Evolutionary conservation across 2,113 vertebrate genomes (phyloP).

Genomic region (Esox niger): DNA sequence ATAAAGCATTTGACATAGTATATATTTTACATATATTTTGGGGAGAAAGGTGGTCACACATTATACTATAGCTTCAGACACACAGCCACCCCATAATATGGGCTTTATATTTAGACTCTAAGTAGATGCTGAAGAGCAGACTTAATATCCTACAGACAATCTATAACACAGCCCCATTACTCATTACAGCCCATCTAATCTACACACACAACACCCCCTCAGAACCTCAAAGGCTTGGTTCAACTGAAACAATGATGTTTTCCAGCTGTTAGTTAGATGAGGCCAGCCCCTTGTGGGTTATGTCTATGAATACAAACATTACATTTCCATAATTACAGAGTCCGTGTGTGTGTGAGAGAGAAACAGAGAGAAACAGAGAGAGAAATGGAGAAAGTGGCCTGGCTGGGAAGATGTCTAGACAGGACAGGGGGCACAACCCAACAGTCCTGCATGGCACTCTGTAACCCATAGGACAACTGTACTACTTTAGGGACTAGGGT

Average conservation of each 20-base stretch:
- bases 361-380: no score
- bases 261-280: slow-evolving; percentile 79
- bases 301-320: slow-evolving; percentile 93
- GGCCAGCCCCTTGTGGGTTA: slow-evolving; percentile 84
- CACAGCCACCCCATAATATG: slow-evolving; percentile 35
- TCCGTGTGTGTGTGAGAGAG: no score
- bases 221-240: slow-evolving; percentile 56
- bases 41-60: slow-evolving; percentile 24
- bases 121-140: slow-evolving; percentile 20
- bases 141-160: slow-evolving; percentile 40
- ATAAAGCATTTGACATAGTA: not conserved
- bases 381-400: no score
- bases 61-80: slow-evolving; percentile 17
- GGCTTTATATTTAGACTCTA: not conserved
- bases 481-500: slow-evolving; percentile 27
- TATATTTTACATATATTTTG: no score
- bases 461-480: no score
- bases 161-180: slow-evolving; percentile 18
- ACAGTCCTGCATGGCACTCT: slow-evolving; percentile 39
- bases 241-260: slow-evolving; percentile 77
- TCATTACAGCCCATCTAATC: slow-evolving; percentile 34
- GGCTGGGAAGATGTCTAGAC: slow-evolving; percentile 79
- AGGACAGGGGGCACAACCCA: slow-evolving; percentile 68
- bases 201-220: slow-evolving; percentile 41
- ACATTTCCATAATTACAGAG: slow-evolving; percentile 85